Base-by-base conservation (phyloP, 2,113 vertebrate genomes). In the Euleptes europaea region DNA sequence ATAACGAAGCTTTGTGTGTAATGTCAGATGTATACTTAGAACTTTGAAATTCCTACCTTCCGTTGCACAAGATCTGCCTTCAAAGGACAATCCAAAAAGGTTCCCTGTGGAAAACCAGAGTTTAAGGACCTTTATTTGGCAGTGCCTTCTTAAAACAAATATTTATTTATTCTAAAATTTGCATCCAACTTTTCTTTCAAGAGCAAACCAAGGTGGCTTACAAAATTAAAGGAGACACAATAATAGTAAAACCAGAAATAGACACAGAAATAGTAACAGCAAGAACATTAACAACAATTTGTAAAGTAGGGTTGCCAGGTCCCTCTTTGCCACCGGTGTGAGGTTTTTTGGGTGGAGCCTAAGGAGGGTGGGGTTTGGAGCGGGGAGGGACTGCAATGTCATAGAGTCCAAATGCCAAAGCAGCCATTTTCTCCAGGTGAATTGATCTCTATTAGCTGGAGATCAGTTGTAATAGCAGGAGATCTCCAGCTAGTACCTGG, bases 1-100 rank as follows among this genome's bases (percentile, higher is more conserved):
- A 83, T 67, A 88, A 60, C 17, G 54, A 93, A 92, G 74, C 78
- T 83, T 85, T 86, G 89, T 89, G 84, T 89, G 75, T 92, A 91
- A 92, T 84, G 26, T 74, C 90, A 92, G 88, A 85, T 92, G 87
- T 84, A 78, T 89, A 84, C 86, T 83, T 78, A 60, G 81, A 80
- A 49, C 82, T 85, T 90, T 87, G 86, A 87, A 72, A 83, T 87
- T 71, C 49, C 86, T 78, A 91, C 72, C 87, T 51, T 88, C 82
- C 87, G 51, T 73, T 87, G 63, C 40, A 86, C 78, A 90, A 90
- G 44, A 31, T n/a, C 84, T 87, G 49, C 40, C 76, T 78, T 57
- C 84, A 75, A 91, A 92, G 78, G 26, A 73, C 42, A 3, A 38
- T 4, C 3, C 44, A 85, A 91, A 84, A 70, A 82, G 67, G 65